Evolutionary conservation across 2,113 vertebrate genomes (phyloP).

Genomic region (Cricetomys ansorgei): DNA sequence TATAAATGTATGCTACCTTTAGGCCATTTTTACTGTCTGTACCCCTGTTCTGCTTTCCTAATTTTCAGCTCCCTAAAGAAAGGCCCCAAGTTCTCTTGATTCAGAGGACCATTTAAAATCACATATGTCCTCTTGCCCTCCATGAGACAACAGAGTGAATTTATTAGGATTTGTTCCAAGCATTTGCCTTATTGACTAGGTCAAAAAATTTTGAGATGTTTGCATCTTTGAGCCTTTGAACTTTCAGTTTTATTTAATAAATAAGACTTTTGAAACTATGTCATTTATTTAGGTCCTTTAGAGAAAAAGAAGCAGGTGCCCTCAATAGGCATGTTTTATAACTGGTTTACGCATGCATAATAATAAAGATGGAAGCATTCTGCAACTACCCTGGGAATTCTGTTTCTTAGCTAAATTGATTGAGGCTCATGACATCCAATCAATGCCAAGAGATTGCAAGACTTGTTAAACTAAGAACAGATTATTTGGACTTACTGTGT

Average conservation of each 20-base stretch:
- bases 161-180: background rate
- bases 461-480: constrained; percentile 39
- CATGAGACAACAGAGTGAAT: background rate
- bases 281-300: background rate
- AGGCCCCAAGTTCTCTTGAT: background rate
- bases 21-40: background rate
- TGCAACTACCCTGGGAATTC: constrained; percentile 2
- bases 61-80: constrained; percentile 41
- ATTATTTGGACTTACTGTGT: constrained; percentile 22
- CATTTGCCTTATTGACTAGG: constrained; percentile 20
- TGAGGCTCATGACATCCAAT: background rate
- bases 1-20: background rate
- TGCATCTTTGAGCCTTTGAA: constrained; percentile 40
- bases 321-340: constrained; percentile 80
- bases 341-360: constrained; percentile 41
- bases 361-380: constrained; percentile 15
- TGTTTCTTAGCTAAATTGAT: constrained; percentile 42
- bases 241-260: constrained; percentile 51
- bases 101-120: background rate
- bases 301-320: constrained; percentile 74
- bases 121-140: background rate
- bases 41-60: constrained; percentile 53
- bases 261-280: constrained; percentile 11
- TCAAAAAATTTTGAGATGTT: constrained; percentile 28
- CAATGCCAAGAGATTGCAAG: background rate